Percentiles rank a stretch among this genome's conserved stretches.
These are phyloP conservation scores for Eutolmus rufibarbis DNA, from an alignment of 2,888 invertebrate genomes.

Conservation along the genomic window DNA sequence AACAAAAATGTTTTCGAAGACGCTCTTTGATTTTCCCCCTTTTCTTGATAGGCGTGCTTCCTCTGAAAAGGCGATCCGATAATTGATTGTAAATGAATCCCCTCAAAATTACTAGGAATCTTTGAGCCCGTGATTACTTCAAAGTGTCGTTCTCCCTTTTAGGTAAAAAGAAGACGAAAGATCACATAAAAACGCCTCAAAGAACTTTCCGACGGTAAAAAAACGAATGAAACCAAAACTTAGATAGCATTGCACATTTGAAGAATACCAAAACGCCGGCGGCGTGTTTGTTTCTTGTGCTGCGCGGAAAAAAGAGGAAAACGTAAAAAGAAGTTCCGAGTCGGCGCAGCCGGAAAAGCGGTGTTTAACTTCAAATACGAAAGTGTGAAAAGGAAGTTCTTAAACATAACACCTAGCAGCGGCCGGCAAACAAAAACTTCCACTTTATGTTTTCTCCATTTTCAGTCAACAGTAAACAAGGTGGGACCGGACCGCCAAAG, in stretches of 20 bases:
- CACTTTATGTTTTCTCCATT: background rate
- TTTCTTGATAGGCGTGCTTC: background rate
- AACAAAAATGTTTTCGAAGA: background rate
- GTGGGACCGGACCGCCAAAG: background rate
- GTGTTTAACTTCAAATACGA: constrained; percentile 33
- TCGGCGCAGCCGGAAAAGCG: constrained; percentile 28
- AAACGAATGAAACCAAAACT: constrained; percentile 12
- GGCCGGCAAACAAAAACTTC: background rate
- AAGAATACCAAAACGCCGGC: constrained; percentile 42
- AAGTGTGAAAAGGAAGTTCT: constrained; percentile 52
- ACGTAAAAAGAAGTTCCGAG: constrained; percentile 42
- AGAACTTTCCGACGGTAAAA: constrained; percentile 13
- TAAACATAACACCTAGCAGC: constrained; percentile 30
- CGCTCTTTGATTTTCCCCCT: background rate
- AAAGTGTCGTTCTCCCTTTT: constrained; percentile 1
- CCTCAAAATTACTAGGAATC: background rate
- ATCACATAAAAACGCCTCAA: constrained; percentile 7
- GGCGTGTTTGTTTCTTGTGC: constrained; percentile 31
- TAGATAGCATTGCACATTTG: constrained; percentile 22
- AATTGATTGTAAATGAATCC: constrained; percentile 6
- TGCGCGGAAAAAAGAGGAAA: constrained; percentile 18
- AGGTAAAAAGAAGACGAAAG: background rate
- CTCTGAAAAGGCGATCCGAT: background rate
- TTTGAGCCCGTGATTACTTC: background rate
- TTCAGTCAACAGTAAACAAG: constrained; percentile 6